These are phyloP conservation scores for Melanaphis sacchari DNA, from an alignment of 1,140 invertebrate genomes.

Conservation along the genomic window DNA sequence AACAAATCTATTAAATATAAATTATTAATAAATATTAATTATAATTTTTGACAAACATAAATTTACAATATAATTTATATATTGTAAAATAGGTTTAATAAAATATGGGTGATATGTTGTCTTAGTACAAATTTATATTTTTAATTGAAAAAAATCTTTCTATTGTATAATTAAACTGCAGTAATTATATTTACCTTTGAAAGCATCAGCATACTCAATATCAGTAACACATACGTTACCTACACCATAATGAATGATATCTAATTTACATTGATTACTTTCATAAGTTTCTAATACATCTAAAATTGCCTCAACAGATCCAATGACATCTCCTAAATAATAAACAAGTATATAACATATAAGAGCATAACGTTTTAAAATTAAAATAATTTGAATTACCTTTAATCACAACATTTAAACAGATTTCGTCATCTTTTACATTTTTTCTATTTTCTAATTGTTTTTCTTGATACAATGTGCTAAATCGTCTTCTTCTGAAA, in stretches of 20 bases:
- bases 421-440: constrained; percentile 65
- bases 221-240: constrained; percentile 85
- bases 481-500: constrained; percentile 64
- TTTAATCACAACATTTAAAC: constrained; percentile 67
- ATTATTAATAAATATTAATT: no score
- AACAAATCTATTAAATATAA: no score
- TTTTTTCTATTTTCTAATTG: constrained; percentile 66
- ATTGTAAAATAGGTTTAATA: neutral
- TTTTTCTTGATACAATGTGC: constrained; percentile 61
- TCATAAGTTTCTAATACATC: constrained; percentile 90
- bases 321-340: constrained; percentile 76
- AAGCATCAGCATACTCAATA: constrained; percentile 83
- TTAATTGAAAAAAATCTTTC: neutral
- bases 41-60: neutral
- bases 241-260: constrained; percentile 89
- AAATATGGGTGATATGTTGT: neutral
- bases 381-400: constrained; percentile 62
- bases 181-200: constrained; percentile 69
- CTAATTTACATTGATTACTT: constrained; percentile 77
- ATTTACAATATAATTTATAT: neutral
- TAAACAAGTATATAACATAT: neutral
- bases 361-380: neutral
- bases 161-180: neutral
- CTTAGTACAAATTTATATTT: neutral
- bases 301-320: constrained; percentile 92